Percentiles rank a stretch among this genome's conserved stretches.
These are phyloP conservation scores for Leptinotarsa defecta DNA, from an alignment of 1,140 invertebrate genomes.

Conservation along the genomic window DNA sequence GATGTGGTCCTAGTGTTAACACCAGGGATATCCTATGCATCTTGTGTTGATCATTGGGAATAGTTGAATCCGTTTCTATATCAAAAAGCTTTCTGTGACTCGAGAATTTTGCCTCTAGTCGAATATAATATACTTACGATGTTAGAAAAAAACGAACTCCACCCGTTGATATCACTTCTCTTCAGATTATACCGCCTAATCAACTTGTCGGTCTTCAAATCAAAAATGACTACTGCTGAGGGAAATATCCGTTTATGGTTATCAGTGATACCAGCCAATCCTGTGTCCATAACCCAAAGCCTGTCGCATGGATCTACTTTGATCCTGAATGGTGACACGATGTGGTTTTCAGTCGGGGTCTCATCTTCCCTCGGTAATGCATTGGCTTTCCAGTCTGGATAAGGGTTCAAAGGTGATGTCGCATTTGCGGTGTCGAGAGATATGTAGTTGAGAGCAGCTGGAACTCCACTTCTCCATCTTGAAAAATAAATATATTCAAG, in stretches of 20 bases:
- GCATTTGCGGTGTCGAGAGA: slow-evolving; percentile 60
- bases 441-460: slow-evolving; percentile 73
- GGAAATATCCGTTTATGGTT: slow-evolving; percentile 64
- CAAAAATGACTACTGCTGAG: slow-evolving; percentile 71
- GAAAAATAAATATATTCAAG: too few relatives aligned
- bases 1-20: background rate
- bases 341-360: slow-evolving; percentile 50
- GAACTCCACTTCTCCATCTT: slow-evolving; percentile 74
- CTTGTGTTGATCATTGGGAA: background rate
- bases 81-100: background rate
- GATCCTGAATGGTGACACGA: slow-evolving; percentile 62
- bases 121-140: slow-evolving; percentile 46
- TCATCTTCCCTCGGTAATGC: slow-evolving; percentile 57
- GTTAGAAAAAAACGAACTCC: slow-evolving; percentile 76
- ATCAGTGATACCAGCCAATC: slow-evolving; percentile 71
- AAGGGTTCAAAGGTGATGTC: slow-evolving; percentile 68
- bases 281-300: slow-evolving; percentile 76
- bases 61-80: background rate
- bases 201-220: slow-evolving; percentile 72
- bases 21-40: background rate
- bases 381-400: slow-evolving; percentile 71
- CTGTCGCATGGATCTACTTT: slow-evolving; percentile 73
- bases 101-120: background rate
- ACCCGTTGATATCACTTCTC: slow-evolving; percentile 64
- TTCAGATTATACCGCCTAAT: slow-evolving; percentile 69